Base-by-base conservation (phyloP, 2,888 invertebrate species). In the Acanthococcus lagerstroemiae region DNA sequence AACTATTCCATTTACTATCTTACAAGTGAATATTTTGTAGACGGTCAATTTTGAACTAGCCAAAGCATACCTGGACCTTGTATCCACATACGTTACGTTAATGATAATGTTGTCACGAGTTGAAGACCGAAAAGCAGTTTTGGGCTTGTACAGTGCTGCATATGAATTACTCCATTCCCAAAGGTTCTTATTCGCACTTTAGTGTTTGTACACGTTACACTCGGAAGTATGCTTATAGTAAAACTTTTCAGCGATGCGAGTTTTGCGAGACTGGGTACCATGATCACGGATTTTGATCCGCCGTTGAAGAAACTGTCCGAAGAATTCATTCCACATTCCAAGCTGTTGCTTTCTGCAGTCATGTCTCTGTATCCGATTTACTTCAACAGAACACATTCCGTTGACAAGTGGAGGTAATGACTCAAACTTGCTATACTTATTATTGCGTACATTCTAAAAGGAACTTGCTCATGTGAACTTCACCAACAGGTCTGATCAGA, bases 51-150 rank as follows among this genome's bases (percentile, higher is more conserved):
- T 90, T 80, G 99, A 99, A 77, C 76, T 99, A 69, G 95, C 96
- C 0, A 92, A 92, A 75, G 87, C 88, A 71, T 99, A 99, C 77
- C 80, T 99, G 71, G 97, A 99, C 76, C 80, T 99, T 67, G 91
- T 97, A 4, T 85, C 88, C 2, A 95, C 90, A 0, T 97, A 97
- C 76, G 88, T 95, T 0, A 88, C 93, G 4, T 79, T 99, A 37
- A 97, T 99, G 96, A 90, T 99, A 69, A 80, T 99, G 15, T 79
- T 99, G n/a, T 96, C 97, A 0, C 82, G 95, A 72, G 96, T 99
- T 0, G 99, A 99, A 77, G 99, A 99, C 76, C 83, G 99, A 12
- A 97, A 97, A 79, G 92, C 95, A 0, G 96, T 97, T 0, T 78
- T 99, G 52, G 96, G 97, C 0, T 81, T 99, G 19, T 99, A 95